Evolutionary conservation across 2,888 invertebrate genomes (phyloP).

Genomic region (Drosophila niveifrons): DNA sequence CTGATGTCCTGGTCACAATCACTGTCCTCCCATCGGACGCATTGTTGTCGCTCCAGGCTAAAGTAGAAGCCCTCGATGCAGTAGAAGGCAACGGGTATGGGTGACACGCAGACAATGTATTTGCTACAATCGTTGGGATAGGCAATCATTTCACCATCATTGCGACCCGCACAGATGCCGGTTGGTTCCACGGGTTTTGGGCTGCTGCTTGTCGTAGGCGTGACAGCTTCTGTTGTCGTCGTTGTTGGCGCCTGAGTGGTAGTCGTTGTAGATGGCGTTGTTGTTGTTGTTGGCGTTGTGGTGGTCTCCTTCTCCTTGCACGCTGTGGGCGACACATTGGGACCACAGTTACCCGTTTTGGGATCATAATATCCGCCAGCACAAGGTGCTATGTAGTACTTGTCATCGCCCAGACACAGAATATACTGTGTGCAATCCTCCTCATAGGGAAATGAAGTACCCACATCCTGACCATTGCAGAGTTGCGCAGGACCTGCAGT

Average conservation of each 20-base stretch:
- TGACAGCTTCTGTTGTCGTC: constrained; percentile 20
- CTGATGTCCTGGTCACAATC: constrained; percentile 59
- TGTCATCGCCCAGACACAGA: constrained; percentile 60
- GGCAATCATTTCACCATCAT: constrained; percentile 63
- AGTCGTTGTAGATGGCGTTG: constrained; percentile 31
- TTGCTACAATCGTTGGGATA: constrained; percentile 76
- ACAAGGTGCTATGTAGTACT: constrained; percentile 51
- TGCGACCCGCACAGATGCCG: constrained; percentile 58
- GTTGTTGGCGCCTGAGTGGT: constrained; percentile 44
- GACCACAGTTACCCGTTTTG: constrained; percentile 56
- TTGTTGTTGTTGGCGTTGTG: constrained; percentile 31
- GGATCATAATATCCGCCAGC: constrained; percentile 69
- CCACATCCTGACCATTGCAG: constrained; percentile 40
- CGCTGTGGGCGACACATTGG: constrained; percentile 62
- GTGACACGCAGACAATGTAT: constrained; percentile 74
- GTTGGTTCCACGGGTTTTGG: constrained; percentile 15
- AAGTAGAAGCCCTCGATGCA: constrained; percentile 67
- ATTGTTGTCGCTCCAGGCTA: constrained; percentile 51
- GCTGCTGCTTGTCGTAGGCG: background rate
- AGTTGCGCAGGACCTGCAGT: constrained; percentile 54
- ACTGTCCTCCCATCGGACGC: constrained; percentile 54
- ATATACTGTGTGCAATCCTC: constrained; percentile 66
- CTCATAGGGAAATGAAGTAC: constrained; percentile 55
- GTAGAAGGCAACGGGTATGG: constrained; percentile 77
- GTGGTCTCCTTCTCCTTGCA: constrained; percentile 46